Conservation (phyloP, 1,140 invertebrate species). For the Drosophila elegans region DNA sequence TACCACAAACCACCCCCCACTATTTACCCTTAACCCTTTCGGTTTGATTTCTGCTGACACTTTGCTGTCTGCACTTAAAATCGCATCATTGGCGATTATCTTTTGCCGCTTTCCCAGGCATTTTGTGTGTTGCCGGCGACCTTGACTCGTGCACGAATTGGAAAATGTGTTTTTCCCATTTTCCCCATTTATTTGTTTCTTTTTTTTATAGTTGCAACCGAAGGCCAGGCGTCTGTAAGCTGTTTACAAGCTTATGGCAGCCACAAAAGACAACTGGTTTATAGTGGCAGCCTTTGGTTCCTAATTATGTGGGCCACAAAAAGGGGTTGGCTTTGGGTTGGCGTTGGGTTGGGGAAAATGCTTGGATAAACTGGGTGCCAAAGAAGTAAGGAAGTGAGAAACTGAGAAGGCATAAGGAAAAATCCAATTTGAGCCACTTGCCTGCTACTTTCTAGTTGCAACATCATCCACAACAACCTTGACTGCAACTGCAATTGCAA, state of each 20-base stretch:
- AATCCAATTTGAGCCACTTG: slow-evolving; percentile 50
- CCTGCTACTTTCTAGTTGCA: slow-evolving; percentile 46
- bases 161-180: slow-evolving; percentile 36
- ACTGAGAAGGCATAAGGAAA: slow-evolving; percentile 11
- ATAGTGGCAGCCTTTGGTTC: slow-evolving; percentile 44
- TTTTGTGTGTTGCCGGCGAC: slow-evolving; percentile 26
- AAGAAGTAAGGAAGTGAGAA: not conserved
- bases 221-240: slow-evolving; percentile 44
- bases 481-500: slow-evolving; percentile 46
- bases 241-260: slow-evolving; percentile 46
- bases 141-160: slow-evolving; percentile 50
- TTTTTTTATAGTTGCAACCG: slow-evolving; percentile 7
- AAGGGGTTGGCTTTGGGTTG: not conserved
- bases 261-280: slow-evolving; percentile 35
- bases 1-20: not conserved
- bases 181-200: not conserved
- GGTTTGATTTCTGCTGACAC: slow-evolving; percentile 28
- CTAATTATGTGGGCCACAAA: slow-evolving; percentile 39
- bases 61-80: slow-evolving; percentile 50
- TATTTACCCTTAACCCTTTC: not conserved
- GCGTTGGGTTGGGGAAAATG: not conserved
- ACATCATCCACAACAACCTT: slow-evolving; percentile 45
- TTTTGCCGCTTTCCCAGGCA: slow-evolving; percentile 33
- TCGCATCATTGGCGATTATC: slow-evolving; percentile 53
- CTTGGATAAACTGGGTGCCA: not conserved